Percentiles rank a stretch among this genome's conserved stretches.
phyloP scores from a whole-genome alignment of 2,113 vertebrate genomes.

The Lagopus muta region DNA sequence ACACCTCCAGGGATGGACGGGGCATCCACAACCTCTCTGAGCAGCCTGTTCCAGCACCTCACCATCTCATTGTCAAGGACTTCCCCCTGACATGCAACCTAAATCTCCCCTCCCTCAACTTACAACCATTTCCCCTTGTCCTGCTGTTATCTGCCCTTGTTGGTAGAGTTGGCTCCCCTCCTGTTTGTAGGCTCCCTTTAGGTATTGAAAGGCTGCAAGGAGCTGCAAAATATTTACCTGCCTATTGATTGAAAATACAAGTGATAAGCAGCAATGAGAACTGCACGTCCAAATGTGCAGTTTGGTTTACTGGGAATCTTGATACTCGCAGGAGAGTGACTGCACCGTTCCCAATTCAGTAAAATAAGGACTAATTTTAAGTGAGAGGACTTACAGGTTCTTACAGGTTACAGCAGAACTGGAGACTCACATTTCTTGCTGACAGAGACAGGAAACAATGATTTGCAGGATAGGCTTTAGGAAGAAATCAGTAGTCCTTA shows the following conservation, averaged over 20 bases:
- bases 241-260: background rate
- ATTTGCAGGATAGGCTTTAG: background rate
- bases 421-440: background rate
- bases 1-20: too few relatives aligned
- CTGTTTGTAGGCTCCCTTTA: too few relatives aligned
- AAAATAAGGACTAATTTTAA: background rate
- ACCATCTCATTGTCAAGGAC: too few relatives aligned
- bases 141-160: too few relatives aligned
- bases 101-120: too few relatives aligned
- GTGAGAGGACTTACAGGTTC: background rate
- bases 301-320: background rate
- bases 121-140: too few relatives aligned
- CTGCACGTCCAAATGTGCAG: background rate
- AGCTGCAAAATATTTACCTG: background rate
- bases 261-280: background rate
- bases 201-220: too few relatives aligned
- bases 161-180: too few relatives aligned
- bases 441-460: background rate
- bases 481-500: background rate
- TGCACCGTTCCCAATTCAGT: background rate
- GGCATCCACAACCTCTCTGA: too few relatives aligned
- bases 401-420: background rate
- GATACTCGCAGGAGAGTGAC: background rate
- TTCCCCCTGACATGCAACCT: too few relatives aligned
- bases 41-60: too few relatives aligned